Conservation (phyloP, 2,113 vertebrate genomes). For the Irena cyanogastra region DNA sequence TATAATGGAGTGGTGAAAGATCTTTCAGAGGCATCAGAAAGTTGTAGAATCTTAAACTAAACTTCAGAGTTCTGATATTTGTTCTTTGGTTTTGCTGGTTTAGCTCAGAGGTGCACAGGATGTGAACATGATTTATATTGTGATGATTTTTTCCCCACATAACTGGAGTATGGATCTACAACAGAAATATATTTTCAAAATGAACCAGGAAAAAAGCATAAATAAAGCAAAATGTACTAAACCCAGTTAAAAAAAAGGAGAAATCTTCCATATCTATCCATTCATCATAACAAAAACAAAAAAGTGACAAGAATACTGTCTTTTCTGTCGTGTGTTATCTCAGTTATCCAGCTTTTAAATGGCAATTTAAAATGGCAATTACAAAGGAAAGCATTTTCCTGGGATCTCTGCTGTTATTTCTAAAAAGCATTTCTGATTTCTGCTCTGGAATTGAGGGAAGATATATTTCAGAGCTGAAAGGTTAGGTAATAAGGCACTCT, state of each 20-base stretch:
- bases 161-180: background rate
- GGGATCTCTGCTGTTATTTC: constrained; percentile 12
- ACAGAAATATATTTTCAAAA: background rate
- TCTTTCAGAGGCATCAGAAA: background rate
- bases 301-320: background rate
- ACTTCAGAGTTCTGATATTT: background rate
- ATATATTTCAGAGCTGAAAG: constrained; percentile 21
- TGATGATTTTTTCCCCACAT: background rate
- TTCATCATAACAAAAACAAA: constrained; percentile 1
- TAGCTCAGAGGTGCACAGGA: background rate
- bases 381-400: constrained; percentile 1
- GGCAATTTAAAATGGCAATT: constrained; percentile 21
- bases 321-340: background rate
- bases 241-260: background rate
- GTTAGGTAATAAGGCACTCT: constrained; percentile 17
- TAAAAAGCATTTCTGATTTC: constrained; percentile 21
- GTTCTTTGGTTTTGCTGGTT: background rate
- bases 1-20: background rate
- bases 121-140: background rate
- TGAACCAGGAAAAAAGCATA: background rate
- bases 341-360: constrained; percentile 23
- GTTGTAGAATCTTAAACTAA: background rate
- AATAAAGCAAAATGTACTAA: background rate
- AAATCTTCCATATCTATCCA: background rate
- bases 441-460: background rate